Conservation (phyloP, 2,888 invertebrate species). For the Ectemnius cavifrons region DNA sequence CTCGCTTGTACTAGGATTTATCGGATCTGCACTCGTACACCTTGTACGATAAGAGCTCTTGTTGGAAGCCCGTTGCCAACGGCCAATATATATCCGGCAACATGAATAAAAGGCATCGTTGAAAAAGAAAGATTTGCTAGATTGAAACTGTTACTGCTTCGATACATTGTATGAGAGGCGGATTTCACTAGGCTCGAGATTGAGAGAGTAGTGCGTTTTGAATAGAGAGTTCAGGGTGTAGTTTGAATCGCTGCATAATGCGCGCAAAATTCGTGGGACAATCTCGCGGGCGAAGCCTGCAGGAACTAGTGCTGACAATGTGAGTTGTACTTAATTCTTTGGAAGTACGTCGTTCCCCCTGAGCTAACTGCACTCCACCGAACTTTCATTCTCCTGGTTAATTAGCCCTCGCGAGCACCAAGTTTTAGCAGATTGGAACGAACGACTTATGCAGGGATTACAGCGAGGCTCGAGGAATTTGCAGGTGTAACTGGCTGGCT, state of each 20-base stretch:
- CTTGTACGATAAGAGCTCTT: not conserved
- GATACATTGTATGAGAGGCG: not conserved
- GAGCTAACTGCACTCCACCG: not conserved
- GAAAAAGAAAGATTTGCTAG: too few relatives aligned
- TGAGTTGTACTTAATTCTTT: slow-evolving; percentile 15
- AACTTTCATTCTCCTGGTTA: slow-evolving; percentile 26
- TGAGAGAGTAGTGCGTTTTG: too few relatives aligned
- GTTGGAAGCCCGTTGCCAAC: not conserved
- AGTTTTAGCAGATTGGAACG: slow-evolving; percentile 16
- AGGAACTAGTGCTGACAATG: not conserved
- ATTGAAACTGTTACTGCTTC: not conserved
- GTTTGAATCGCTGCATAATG: too few relatives aligned
- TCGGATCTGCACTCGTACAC: not conserved
- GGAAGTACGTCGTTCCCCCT: slow-evolving; percentile 5
- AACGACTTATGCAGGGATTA: slow-evolving; percentile 34
- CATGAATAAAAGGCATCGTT: too few relatives aligned
- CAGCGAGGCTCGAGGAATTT: slow-evolving; percentile 27
- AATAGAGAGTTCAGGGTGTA: too few relatives aligned
- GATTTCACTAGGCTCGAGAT: too few relatives aligned
- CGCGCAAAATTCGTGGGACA: too few relatives aligned
- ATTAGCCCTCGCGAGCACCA: slow-evolving; percentile 17
- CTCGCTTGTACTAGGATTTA: slow-evolving; percentile 34
- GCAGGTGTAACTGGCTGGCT: slow-evolving; percentile 32
- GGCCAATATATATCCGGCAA: too few relatives aligned
- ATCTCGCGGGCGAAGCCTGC: not conserved